Base-by-base conservation (phyloP, 2,797 vertebrate species). In the Miichthys miiuy region DNA sequence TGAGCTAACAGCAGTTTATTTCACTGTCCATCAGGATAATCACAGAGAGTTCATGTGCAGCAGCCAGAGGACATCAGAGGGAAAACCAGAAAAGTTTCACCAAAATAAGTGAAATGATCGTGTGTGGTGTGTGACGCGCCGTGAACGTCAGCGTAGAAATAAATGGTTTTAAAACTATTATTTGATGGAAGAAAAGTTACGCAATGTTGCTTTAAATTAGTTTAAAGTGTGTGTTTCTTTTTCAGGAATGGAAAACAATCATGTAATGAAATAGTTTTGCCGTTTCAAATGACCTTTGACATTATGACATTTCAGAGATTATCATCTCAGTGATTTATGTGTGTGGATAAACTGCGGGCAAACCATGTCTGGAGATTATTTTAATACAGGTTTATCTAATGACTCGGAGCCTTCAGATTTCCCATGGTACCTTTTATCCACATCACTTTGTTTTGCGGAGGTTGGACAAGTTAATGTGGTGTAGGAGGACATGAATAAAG, bases 351-450 rank as follows among this genome's bases (percentile, higher is more conserved):
- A 42, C 17, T 47, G 9, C 20, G 16, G 56, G 9, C 8, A 23
- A 34, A 69, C 48, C 14, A 30, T 51, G 2, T 18, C 10, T 3
- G 1, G n/a, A 34, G 0, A 6, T 67, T 44, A 34, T 58, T 50
- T 54, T 8, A 61, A 79, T 61, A 11, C 1, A 58, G 10, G 6
- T 68, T 65, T 60, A 63, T 82, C 57, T 55, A 63, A 71, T 80
- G 6, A 63, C 20, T 20, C 13, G 1, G 23, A 54, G 27, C 47
- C 70, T 64, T 64, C 23, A 42, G 25, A 81, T 70, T 84, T 77
- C 83, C 82, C 80, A 58, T 25, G 46, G 61, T 56, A 7, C 64
- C 60, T 75, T 76, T 62, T 72, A 23, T 64, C 34, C 23, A 30
- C 44, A 23, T 61, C 6, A 25, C 42, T 80, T 68, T 82, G 21